Evolutionary conservation across 2,113 vertebrate species (phyloP), one percentile per base, ranked within the genome.

Genomic region (Gymnorhina tibicen): DNA sequence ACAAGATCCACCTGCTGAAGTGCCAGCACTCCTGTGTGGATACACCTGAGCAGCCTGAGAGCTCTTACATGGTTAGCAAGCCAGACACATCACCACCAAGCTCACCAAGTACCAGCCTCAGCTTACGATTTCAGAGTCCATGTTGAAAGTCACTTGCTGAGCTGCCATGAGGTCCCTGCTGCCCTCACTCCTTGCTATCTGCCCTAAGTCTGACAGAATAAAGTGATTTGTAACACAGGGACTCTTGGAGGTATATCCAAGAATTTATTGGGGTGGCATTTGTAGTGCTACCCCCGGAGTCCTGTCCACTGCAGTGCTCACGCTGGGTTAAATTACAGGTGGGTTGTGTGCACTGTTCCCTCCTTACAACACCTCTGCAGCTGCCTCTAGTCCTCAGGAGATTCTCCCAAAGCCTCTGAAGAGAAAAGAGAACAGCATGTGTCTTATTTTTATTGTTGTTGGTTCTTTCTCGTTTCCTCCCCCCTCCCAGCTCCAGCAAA

Each of bases 371-470:
- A 50, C 2, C 35, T 91, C 46, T 88, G 59, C 23, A 50, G 33
- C 26, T 91, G 37, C 28, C 50, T 85, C 22, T 3, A 7, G 20
- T 35, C 11, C 52, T 72, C 28, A 75, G 49, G 15, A 95, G 50
- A 26, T 47, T 63, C 19, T 56, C 23, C 27, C 68, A 91, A 89
- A 91, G 6, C 13, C 35, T 74, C 59, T 63, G 56, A 91, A 83
- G 23, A 76, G n/a, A 74, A 91, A 74, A 75, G 15, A 52, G 17
- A 85, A 7, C 27, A 89, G 33, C 19, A 39, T 42, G 23, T 68
- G 33, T 83, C 60, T 86, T 88, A 82, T 89, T 93, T 92, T 91
- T 93, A 78, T 52, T 91, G 47, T 33, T 93, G 75, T 74, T 81
- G 3, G 3, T 75, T 89, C 56, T 81, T 87, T 85, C 15, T 23